Evolutionary conservation across 2,797 vertebrate species (phyloP).

Genomic region (Agapornis canus): DNA sequence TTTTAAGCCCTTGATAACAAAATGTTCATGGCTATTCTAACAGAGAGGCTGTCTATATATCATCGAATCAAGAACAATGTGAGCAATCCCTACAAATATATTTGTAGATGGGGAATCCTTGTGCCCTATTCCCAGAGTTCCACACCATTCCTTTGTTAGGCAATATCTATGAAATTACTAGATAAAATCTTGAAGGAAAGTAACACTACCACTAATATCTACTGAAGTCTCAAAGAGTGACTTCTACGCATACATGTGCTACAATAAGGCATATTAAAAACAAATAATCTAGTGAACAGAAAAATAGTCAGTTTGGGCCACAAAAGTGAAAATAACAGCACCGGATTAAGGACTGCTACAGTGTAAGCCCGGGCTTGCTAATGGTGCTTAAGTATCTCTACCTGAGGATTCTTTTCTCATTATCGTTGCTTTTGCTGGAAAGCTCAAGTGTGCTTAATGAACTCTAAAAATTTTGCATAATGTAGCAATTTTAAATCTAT

Average conservation of each 20-base stretch:
- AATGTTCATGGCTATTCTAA: background rate
- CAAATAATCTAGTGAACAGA: background rate
- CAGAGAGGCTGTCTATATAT: background rate
- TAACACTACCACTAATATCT: background rate
- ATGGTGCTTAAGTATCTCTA: background rate
- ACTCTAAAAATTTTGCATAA: background rate
- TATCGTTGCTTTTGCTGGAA: background rate
- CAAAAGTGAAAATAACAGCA: background rate
- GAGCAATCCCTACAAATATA: background rate
- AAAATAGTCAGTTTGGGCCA: background rate
- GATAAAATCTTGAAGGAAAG: background rate
- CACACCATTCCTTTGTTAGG: background rate
- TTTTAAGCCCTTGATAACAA: background rate
- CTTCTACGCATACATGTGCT: background rate
- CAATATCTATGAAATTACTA: background rate
- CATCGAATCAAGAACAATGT: background rate
- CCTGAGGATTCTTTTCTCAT: background rate
- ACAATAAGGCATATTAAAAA: background rate
- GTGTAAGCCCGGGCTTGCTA: background rate
- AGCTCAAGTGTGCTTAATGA: background rate
- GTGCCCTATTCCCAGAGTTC: background rate
- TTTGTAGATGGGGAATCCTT: background rate
- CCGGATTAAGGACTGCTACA: background rate
- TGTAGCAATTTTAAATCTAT: background rate
- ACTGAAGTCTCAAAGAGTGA: background rate